These are phyloP conservation scores for Pseudonaja textilis DNA, from an alignment of 2,113 vertebrate genomes.

Conservation along the genomic window DNA sequence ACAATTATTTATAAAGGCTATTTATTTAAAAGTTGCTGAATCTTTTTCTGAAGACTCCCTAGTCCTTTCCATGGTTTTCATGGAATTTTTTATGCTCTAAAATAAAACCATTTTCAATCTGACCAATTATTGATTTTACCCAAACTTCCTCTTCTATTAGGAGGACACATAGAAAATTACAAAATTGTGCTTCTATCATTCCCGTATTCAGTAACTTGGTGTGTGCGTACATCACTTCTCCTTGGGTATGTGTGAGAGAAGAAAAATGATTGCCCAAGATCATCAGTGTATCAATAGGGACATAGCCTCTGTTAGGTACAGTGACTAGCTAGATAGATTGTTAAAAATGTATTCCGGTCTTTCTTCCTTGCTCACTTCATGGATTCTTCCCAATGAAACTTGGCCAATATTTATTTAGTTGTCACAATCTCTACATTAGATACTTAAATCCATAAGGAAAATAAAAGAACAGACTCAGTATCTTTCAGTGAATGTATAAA, in stretches of 20 bases:
- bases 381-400: neutral
- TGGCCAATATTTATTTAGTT: neutral
- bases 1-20: neutral
- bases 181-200: neutral
- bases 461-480: neutral
- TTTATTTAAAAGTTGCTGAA: neutral
- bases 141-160: neutral
- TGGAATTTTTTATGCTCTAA: neutral
- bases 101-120: neutral
- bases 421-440: neutral
- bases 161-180: neutral
- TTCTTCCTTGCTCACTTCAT: neutral
- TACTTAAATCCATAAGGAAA: neutral
- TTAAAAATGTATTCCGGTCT: neutral
- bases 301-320: neutral
- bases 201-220: neutral
- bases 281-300: neutral
- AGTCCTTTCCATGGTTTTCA: neutral
- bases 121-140: neutral
- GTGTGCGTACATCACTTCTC: neutral
- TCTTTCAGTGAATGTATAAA: neutral
- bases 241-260: neutral
- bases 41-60: neutral
- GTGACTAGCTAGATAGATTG: neutral
- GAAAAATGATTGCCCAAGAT: neutral